phyloP scores from a whole-genome alignment of 2,797 vertebrate species.

The Catharus ustulatus region DNA sequence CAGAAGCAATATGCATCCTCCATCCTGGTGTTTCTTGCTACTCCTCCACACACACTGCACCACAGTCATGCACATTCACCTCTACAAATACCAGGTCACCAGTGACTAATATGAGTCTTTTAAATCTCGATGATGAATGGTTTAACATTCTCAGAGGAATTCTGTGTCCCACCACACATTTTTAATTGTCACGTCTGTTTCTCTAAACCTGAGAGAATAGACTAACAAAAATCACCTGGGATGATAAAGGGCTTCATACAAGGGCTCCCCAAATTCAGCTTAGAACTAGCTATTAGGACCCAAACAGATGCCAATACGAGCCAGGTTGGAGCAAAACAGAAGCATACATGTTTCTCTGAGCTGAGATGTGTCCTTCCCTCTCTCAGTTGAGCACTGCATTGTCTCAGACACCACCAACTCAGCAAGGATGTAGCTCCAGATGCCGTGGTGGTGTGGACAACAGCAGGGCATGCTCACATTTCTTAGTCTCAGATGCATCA shows the following conservation, averaged over 20 bases:
- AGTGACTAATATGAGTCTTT: background rate
- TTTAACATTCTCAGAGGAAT: background rate
- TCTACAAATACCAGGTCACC: background rate
- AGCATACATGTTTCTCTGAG: background rate
- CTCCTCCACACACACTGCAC: background rate
- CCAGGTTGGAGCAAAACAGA: background rate
- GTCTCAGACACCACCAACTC: background rate
- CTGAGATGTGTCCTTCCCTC: background rate
- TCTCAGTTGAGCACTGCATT: background rate
- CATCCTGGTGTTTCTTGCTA: background rate
- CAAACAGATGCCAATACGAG: background rate
- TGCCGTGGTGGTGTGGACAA: fast-evolving
- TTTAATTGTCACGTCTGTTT: background rate
- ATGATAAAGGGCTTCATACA: background rate
- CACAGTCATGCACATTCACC: background rate
- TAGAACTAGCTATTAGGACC: background rate
- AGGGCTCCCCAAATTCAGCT: background rate
- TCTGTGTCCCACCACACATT: fast-evolving
- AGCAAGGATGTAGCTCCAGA: background rate
- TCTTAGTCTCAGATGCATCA: background rate
- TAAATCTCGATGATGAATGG: background rate
- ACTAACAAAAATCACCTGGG: background rate
- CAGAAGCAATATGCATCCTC: background rate
- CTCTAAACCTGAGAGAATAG: background rate
- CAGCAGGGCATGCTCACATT: background rate